Percentiles rank a stretch among this genome's conserved stretches.
Conservation (phyloP, 2,888 invertebrate species). For the Calameuta pallipes region DNA sequence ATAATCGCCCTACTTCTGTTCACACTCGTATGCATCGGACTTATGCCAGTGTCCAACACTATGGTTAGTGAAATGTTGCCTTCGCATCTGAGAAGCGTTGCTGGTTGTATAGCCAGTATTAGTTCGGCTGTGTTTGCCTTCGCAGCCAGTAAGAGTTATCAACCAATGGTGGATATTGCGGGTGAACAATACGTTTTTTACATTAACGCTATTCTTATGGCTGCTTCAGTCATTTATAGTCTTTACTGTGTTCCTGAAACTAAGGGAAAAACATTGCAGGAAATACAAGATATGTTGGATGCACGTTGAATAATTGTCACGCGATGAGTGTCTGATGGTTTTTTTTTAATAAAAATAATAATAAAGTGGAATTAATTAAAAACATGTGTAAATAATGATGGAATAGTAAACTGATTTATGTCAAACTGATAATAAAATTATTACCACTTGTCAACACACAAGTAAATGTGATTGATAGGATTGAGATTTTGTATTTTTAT, state of each 20-base stretch:
- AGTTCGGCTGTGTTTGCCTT: slow-evolving; percentile 47
- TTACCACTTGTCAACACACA: too few species aligned
- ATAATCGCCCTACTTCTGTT: slow-evolving; percentile 40
- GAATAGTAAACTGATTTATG: too few species aligned
- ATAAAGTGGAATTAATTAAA: neutral
- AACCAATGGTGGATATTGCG: slow-evolving; percentile 42
- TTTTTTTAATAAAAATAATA: neutral
- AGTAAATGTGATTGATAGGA: too few species aligned
- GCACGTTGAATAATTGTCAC: neutral
- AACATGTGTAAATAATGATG: too few species aligned
- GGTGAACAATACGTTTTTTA: slow-evolving; percentile 45
- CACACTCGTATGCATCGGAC: slow-evolving; percentile 37
- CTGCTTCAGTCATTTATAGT: slow-evolving; percentile 23
- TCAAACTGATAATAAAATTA: too few species aligned
- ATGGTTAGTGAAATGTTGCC: slow-evolving; percentile 54
- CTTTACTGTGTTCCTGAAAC: slow-evolving; percentile 45
- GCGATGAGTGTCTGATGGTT: neutral
- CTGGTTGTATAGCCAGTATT: slow-evolving; percentile 43
- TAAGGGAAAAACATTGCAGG: slow-evolving; percentile 50
- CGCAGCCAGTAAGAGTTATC: slow-evolving; percentile 44
- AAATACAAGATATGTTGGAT: slow-evolving; percentile 23
- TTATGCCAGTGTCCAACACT: slow-evolving; percentile 45
- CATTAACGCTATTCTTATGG: slow-evolving; percentile 39
- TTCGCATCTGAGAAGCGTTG: slow-evolving; percentile 47
- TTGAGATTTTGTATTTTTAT: too few species aligned